Conservation (phyloP, 1,140 invertebrate genomes). For the Cydia fagiglandana region DNA sequence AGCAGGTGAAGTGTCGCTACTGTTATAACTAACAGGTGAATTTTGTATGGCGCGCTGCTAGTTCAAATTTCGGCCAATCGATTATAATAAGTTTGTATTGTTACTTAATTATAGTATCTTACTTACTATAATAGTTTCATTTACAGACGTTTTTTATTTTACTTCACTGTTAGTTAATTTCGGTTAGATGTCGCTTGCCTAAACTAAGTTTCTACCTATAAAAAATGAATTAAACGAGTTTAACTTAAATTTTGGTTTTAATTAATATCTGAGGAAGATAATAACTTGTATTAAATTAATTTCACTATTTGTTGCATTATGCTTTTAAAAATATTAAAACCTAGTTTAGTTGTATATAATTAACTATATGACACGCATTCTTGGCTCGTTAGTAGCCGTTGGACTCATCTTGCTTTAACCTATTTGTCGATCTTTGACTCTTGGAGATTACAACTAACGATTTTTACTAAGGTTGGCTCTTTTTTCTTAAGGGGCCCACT, state of each 20-base stretch:
- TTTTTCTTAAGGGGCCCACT: too few species aligned
- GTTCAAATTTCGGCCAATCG: background rate
- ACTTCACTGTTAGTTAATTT: background rate
- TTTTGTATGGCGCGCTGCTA: background rate
- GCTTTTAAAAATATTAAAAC: background rate
- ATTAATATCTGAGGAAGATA: too few species aligned
- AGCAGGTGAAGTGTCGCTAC: background rate
- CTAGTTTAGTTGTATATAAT: conserved; percentile 27
- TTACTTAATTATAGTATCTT: background rate
- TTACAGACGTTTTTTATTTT: background rate
- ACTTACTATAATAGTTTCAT: background rate
- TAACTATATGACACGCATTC: conserved; percentile 21
- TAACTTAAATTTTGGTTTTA: too few species aligned
- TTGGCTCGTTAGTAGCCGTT: conserved; percentile 8
- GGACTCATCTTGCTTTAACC: conserved; percentile 8
- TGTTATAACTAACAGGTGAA: background rate
- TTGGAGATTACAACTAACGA: too few species aligned
- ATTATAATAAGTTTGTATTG: background rate
- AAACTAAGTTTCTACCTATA: too few species aligned
- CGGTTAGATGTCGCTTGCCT: background rate
- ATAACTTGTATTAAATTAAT: background rate
- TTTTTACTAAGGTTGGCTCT: too few species aligned
- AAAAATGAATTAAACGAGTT: too few species aligned
- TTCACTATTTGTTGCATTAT: background rate
- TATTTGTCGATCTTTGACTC: background rate